Conservation (phyloP, 2,888 invertebrate genomes). For the Peribatodes rhomboidaria region DNA sequence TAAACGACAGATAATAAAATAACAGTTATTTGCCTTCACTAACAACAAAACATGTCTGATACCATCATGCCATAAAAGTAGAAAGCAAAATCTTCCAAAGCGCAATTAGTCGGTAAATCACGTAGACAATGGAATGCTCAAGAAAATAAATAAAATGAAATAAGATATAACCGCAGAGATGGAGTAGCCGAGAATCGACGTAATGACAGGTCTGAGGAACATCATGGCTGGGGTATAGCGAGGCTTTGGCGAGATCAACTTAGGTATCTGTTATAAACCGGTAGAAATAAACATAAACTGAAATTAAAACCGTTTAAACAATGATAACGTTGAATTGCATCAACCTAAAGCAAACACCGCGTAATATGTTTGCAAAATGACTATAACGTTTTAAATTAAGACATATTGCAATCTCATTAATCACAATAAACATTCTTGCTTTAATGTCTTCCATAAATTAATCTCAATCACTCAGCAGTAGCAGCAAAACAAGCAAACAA, state of each 20-base stretch:
- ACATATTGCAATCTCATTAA: constrained; percentile 27
- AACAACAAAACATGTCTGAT: constrained; percentile 7
- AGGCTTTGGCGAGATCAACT: neutral
- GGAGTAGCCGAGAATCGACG: constrained; percentile 32
- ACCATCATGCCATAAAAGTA: constrained; percentile 44
- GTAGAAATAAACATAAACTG: neutral
- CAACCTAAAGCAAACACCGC: neutral
- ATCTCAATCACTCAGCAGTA: constrained; percentile 42
- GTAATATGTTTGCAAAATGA: neutral
- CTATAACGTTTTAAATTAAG: constrained; percentile 7
- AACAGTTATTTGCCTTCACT: constrained; percentile 9
- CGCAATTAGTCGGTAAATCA: constrained; percentile 67
- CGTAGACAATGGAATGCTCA: constrained; percentile 54
- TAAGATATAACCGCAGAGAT: constrained; percentile 39
- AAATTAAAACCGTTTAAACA: neutral
- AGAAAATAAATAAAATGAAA: constrained; percentile 53
- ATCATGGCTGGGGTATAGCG: neutral
- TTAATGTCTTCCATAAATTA: constrained; percentile 41
- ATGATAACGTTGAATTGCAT: too few relatives aligned
- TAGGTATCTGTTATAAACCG: too few relatives aligned
- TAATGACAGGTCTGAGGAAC: constrained; percentile 25
- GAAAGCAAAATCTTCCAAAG: constrained; percentile 49
- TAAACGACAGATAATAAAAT: neutral
- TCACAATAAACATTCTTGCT: constrained; percentile 15
- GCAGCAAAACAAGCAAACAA: constrained; percentile 52